Conservation (phyloP, 2,113 vertebrate genomes). For the Cercopithecus mona region DNA sequence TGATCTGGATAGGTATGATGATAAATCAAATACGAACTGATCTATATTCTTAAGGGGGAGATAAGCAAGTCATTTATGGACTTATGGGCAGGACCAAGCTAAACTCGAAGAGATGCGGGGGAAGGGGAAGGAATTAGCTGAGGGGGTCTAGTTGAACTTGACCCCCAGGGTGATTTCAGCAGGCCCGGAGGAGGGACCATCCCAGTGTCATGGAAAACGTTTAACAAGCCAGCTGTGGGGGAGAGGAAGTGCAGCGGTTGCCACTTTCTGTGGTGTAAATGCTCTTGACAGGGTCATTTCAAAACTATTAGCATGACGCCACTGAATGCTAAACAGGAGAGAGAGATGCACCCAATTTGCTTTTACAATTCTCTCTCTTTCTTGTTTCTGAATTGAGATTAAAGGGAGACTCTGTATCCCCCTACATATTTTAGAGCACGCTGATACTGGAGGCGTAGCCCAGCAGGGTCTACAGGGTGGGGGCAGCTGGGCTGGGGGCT, state of each 20-base stretch:
- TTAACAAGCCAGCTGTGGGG: not conserved
- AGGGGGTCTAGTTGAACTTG: not conserved
- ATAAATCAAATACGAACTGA: no score
- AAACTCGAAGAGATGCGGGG: not conserved
- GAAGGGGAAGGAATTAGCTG: not conserved
- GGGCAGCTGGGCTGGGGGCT: no score
- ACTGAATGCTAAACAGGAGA: no score
- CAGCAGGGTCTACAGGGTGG: not conserved
- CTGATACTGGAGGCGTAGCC: not conserved
- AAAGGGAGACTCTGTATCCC: not conserved
- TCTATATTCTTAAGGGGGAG: rapidly evolving
- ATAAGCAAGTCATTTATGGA: not conserved
- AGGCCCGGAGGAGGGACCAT: not conserved
- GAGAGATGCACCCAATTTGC: not conserved
- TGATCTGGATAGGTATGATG: not conserved
- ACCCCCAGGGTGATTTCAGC: not conserved
- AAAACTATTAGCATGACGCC: rapidly evolving
- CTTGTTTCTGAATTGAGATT: not conserved
- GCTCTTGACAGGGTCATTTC: rapidly evolving
- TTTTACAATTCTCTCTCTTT: no score
- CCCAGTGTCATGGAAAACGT: not conserved
- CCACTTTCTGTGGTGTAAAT: not conserved
- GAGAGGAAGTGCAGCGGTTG: rapidly evolving
- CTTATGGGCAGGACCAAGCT: not conserved
- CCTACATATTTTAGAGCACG: not conserved